Base-by-base conservation (phyloP, 2,888 invertebrate genomes). In the Stenolophus ochropezus region DNA sequence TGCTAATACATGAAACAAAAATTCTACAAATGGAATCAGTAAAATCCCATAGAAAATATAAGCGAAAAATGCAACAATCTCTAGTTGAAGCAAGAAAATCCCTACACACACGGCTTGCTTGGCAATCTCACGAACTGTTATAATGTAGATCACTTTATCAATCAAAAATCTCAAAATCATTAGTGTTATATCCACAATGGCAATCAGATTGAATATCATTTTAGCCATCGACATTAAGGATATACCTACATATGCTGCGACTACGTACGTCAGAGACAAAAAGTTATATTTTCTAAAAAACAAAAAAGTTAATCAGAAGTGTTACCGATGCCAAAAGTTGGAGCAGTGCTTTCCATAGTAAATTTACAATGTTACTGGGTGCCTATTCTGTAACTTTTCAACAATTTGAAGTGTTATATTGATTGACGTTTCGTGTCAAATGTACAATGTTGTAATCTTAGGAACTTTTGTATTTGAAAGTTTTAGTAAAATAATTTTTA, bases 231-330 rank as follows among this genome's bases (percentile, higher is more conserved):
- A 21, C 20, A 61, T 8, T 23, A 61, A 25, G n/a, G 25, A 23
- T 23, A 3, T 61, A 21, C 11, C 11, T 11, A 61, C 21, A 11
- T 25, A 23, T 6, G 21, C 11, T 61, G 23, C 61, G 8, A 33
- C 18, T 14, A 27, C 16, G 18, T 33, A 33, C 14, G 27, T 16
- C 65, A 69, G 33, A 4, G 14, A n/a, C 5, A 33, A 14, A 69
- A 14, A 69, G 27, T 27, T 33, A 33, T 18, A 69, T 33, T 69
- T 33, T 33, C 65, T 69, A 69, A 18, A 69, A 69, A 33, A 69
- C 3, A 25, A 69, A 69, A 6, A 27, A 25, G 14, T 23, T 2
- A 56, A 53, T 51, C 18, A n/a, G n/a, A n/a, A n/a, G n/a, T n/a
- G n/a, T n/a, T n/a, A n/a, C n/a, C n/a, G n/a, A n/a, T n/a, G n/a